Evolutionary conservation across 2,797 vertebrate species (phyloP), one percentile per base, ranked within the genome.

Genomic region (Aulostomus chinensis): DNA sequence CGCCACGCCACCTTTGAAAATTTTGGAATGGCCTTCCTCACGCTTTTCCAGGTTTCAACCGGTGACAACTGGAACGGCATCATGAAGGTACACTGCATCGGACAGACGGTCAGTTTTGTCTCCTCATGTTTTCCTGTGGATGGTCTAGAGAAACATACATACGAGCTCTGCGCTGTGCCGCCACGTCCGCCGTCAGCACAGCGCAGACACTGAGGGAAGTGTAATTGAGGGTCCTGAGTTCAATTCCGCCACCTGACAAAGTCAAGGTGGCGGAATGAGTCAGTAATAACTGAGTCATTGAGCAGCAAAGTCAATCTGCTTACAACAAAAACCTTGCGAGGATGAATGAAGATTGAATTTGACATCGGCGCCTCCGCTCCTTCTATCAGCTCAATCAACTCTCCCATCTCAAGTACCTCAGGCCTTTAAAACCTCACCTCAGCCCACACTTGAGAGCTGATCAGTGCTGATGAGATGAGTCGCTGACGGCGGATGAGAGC

Each of bases 31-130:
- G 96, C 96, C 14, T 98, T 98, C 83, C 93, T 98, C 71, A 98
- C 96, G 0, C 94, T 98, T 22, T 98, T 98, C 86, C 95, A 97
- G 76, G 96, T 98, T 58, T 98, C 96, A 20, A 98, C 96, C 0
- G 96, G 96, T 0, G 96, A 98, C 88, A 98, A 98, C 79, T 98
- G 96, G 96, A 98, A 98, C 0, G 96, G 96, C 39, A 98, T 98
- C 72, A 98, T 98, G 95, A 98, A 98, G 95, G 96, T 97, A 68
- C 9, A 9, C 3, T n/a, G 20, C 18, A 2, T 12, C 21, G 7
- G 0, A 40, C n/a, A 2, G 28, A 29, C 6, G 11, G 4, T 28
- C 26, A 28, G 2, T 11, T 8, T 7, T 17, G 0, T 12, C n/a
- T 16, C 3, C 40, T 42, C 22, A 25, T 25, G 9, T 25, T 25